Base-by-base conservation (phyloP, 2,888 invertebrate species). In the Dugesia japonica region DNA sequence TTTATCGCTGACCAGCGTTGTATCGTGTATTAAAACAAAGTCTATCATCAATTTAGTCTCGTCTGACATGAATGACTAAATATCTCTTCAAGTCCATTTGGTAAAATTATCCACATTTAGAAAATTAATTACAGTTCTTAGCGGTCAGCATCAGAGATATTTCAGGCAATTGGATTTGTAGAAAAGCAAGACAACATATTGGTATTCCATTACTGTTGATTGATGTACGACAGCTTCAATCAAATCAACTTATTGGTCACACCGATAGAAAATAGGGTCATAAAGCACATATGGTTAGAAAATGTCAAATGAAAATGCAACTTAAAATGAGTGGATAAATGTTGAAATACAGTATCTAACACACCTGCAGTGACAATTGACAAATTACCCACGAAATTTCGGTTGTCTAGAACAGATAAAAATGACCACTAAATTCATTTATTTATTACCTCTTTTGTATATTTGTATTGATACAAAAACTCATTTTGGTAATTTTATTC, bases 171-270 rank as follows among this genome's bases (percentile, higher is more conserved):
- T 13, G 23, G 56, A 20, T 56, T 56, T 56, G 56, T 56, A 4
- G 23, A n/a, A 31, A 31, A 31, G 13, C n/a, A 4, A 56, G 56
- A n/a, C 56, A 56, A 4, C n/a, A n/a, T 56, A 38, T 56, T 56
- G 56, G 56, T 56, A n/a, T n/a, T 56, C 56, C 56, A 56, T 56
- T 56, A 56, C 56, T n/a, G 56, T 4, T 56, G 56, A 56, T 56
- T 56, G 56, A 56, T 56, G 9, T n/a, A 56, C 56, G 56, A 56
- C 56, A 56, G 56, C 56, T 56, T 56, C 56, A 56, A 56, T 56
- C 56, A 56, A 20, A 56, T n/a, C 13, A 31, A 31, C 13, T 31
- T 13, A 13, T 13, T 31, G 23, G 56, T 56, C 56, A n/a, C 23
- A 56, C 56, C 56, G 56, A 56, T n/a, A 56, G n/a, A 56, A 56